phyloP scores from a whole-genome alignment of 2,888 invertebrate genomes.

The Pelosia muscerda region DNA sequence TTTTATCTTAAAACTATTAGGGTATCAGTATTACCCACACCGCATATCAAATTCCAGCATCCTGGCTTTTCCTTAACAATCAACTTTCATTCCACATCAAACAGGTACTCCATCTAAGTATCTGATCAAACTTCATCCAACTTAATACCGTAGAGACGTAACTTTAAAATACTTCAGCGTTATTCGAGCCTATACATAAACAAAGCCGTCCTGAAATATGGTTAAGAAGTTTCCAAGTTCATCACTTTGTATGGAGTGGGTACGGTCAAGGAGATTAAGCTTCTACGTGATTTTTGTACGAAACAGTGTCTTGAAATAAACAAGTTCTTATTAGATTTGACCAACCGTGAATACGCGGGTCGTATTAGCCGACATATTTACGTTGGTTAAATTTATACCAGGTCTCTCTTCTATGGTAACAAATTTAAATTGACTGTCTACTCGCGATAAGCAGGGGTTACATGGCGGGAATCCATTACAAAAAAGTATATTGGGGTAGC shows the following conservation, averaged over 20 bases:
- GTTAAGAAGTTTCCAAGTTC: constrained; percentile 55
- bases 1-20: neutral
- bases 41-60: constrained; percentile 7
- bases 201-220: constrained; percentile 51
- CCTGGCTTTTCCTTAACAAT: constrained; percentile 14
- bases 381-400: no score
- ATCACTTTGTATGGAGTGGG: constrained; percentile 35
- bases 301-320: constrained; percentile 37
- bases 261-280: constrained; percentile 41
- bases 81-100: constrained; percentile 16
- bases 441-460: no score
- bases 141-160: constrained; percentile 35
- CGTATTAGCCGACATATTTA: no score
- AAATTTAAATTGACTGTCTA: no score
- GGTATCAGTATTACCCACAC: neutral
- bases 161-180: constrained; percentile 49
- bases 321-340: constrained; percentile 2
- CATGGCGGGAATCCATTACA: no score
- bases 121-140: constrained; percentile 37
- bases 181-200: constrained; percentile 50
- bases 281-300: constrained; percentile 49
- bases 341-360: no score
- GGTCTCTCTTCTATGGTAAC: no score
- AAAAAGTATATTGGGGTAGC: no score
- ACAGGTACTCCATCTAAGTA: constrained; percentile 18